These are phyloP conservation scores for Trichacis sp. DNA, from an alignment of 2,888 invertebrate species.

Conservation along the genomic window DNA sequence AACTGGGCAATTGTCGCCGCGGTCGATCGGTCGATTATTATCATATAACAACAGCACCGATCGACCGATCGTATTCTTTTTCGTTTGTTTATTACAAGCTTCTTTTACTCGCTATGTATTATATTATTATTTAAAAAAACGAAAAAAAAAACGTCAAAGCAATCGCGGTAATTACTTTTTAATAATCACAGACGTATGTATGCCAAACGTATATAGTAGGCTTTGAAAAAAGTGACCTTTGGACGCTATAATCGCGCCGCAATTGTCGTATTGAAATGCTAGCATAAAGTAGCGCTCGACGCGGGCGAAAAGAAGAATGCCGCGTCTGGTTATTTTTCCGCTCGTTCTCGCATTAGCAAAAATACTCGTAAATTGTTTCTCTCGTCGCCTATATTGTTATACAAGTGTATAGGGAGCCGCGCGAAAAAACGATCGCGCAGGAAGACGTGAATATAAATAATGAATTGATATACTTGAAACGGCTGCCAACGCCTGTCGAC, in stretches of 20 bases:
- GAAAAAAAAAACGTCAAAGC: constrained; percentile 23
- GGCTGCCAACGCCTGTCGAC: constrained; percentile 4
- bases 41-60: neutral
- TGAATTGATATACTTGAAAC: too few species aligned
- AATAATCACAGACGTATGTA: constrained; percentile 58
- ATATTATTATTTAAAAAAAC: neutral
- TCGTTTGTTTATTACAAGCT: constrained; percentile 2
- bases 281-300: neutral
- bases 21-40: neutral
- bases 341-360: constrained; percentile 31
- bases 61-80: constrained; percentile 11
- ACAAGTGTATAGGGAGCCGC: too few species aligned
- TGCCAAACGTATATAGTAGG: constrained; percentile 54
- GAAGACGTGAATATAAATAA: constrained; percentile 32
- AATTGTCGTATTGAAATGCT: neutral
- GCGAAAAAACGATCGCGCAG: constrained; percentile 13
- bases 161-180: constrained; percentile 35
- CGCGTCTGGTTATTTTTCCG: too few species aligned
- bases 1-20: constrained; percentile 5
- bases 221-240: constrained; percentile 48
- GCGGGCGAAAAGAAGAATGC: too few species aligned
- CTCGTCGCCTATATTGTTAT: too few species aligned
- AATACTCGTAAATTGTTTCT: constrained; percentile 26
- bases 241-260: constrained; percentile 34
- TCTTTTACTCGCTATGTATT: neutral